Percentiles rank a stretch among this genome's conserved stretches.
These are phyloP conservation scores for Ptilodon capucinus DNA, from an alignment of 2,888 invertebrate species.

Conservation along the genomic window DNA sequence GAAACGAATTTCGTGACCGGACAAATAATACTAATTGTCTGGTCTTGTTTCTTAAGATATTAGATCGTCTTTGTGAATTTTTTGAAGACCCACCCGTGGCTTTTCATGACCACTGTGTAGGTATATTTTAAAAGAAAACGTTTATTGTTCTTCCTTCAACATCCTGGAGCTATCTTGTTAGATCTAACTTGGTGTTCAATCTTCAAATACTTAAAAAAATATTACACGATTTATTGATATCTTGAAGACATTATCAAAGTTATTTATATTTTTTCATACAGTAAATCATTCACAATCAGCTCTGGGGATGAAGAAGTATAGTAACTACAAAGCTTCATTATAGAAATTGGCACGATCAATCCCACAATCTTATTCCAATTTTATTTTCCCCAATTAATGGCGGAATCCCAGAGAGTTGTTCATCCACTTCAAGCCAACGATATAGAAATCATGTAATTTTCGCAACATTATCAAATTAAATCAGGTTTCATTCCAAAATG, in stretches of 20 bases:
- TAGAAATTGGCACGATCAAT: neutral
- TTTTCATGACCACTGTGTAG: neutral
- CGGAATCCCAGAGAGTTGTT: neutral
- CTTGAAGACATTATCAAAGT: neutral
- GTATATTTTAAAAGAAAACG: no score
- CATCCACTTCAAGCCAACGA: neutral
- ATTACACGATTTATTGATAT: neutral
- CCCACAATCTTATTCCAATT: neutral
- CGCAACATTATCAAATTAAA: constrained; percentile 32
- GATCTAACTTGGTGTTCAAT: neutral
- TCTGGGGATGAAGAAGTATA: neutral
- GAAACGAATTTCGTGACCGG: constrained; percentile 29
- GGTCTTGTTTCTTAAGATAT: constrained; percentile 8
- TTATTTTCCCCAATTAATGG: neutral
- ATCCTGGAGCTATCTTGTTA: neutral
- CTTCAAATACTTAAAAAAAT: neutral
- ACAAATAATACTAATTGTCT: constrained; percentile 12
- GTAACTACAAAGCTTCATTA: no score
- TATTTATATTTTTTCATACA: neutral
- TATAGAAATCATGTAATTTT: neutral
- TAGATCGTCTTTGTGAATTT: neutral
- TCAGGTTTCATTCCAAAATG: constrained; percentile 12
- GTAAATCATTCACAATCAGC: neutral
- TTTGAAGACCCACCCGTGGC: neutral
- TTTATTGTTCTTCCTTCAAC: neutral